Evolutionary conservation across 1,140 invertebrate genomes (phyloP).

Genomic region (Zaprionus ghesquierei): DNA sequence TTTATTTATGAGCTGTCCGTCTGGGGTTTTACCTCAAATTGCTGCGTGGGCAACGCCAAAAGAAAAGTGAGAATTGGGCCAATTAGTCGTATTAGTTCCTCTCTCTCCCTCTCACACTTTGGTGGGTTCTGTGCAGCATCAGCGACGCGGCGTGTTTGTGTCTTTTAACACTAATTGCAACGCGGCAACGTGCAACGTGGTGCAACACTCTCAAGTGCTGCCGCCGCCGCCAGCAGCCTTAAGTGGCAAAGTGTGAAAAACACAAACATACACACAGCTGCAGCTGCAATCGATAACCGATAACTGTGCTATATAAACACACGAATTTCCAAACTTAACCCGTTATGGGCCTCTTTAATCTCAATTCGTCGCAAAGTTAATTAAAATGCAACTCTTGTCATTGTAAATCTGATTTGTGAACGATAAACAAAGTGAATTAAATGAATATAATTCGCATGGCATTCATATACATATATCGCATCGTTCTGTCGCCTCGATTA

Average conservation of each 20-base stretch:
- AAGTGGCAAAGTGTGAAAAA: slow-evolving; percentile 15
- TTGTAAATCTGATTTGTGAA: slow-evolving; percentile 32
- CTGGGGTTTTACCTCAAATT: neutral
- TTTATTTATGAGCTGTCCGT: slow-evolving; percentile 73
- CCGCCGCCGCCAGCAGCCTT: slow-evolving; percentile 5
- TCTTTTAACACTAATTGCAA: slow-evolving; percentile 78
- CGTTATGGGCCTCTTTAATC: slow-evolving; percentile 2
- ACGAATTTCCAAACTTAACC: neutral
- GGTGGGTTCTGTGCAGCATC: slow-evolving; percentile 7
- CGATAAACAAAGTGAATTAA: neutral
- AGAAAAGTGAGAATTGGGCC: slow-evolving; percentile 75
- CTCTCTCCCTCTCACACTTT: neutral
- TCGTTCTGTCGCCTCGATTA: neutral
- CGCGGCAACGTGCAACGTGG: slow-evolving; percentile 30
- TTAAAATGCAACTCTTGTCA: slow-evolving; percentile 2
- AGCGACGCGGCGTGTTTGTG: slow-evolving; percentile 53
- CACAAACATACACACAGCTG: neutral
- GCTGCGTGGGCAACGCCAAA: slow-evolving; percentile 48
- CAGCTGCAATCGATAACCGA: neutral
- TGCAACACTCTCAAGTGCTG: slow-evolving; percentile 53
- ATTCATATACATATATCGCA: neutral
- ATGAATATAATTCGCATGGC: neutral
- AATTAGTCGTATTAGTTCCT: slow-evolving; percentile 73
- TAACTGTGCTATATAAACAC: neutral
- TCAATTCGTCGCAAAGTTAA: slow-evolving; percentile 10